Conservation (phyloP, 1,140 invertebrate genomes). For the Notospermus geniculatus region DNA sequence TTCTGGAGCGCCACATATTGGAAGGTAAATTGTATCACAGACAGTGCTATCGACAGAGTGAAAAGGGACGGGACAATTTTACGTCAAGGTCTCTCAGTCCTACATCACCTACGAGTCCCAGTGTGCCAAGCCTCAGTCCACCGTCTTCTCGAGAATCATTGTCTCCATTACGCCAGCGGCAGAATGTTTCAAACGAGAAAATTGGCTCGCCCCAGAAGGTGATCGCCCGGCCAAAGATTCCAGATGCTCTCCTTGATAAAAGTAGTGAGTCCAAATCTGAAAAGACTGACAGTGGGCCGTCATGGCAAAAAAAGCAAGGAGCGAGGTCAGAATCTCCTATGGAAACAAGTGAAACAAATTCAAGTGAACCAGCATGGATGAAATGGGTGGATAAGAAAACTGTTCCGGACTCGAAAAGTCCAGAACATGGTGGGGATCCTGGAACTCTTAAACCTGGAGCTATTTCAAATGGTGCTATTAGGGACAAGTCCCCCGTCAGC, state of each 20-base stretch:
- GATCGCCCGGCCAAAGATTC: background rate
- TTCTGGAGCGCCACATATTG: conserved; percentile 83
- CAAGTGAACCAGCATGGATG: conserved; percentile 1
- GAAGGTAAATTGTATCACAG: conserved; percentile 81
- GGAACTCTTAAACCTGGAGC: too few relatives aligned
- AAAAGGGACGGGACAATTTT: conserved; percentile 12
- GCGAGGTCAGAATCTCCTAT: background rate
- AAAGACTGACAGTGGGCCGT: background rate
- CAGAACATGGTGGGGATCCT: too few relatives aligned
- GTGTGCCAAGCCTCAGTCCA: too few relatives aligned
- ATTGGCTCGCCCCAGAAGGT: background rate
- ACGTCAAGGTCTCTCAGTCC: background rate
- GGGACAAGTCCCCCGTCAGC: too few relatives aligned
- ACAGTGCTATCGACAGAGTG: conserved; percentile 69
- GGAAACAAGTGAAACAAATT: background rate
- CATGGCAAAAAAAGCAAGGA: background rate
- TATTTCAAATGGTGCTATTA: too few relatives aligned
- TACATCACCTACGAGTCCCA: background rate
- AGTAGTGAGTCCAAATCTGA: background rate
- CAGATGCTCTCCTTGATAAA: background rate
- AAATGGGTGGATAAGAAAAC: too few relatives aligned
- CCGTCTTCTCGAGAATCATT: too few relatives aligned
- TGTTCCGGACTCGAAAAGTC: too few relatives aligned
- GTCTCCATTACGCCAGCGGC: too few relatives aligned
- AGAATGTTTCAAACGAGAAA: too few relatives aligned